Base-by-base conservation (phyloP, 2,888 invertebrate species). In the Pasiphila rectangulata region DNA sequence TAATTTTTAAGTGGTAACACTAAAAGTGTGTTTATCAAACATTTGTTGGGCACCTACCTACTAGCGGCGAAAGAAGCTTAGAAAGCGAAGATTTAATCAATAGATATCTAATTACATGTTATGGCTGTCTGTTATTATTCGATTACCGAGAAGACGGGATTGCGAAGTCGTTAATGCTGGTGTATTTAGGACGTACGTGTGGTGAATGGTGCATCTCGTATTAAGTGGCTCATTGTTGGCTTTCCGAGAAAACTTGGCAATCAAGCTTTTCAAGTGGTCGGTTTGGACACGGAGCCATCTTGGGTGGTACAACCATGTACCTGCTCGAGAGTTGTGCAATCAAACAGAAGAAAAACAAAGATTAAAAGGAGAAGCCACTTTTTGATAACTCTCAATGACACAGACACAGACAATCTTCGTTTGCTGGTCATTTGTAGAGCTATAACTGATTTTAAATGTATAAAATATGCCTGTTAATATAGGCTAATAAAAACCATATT, bases 71-170 rank as follows among this genome's bases (percentile, higher is more conserved):
- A 21, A 13, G 15, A 50, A 41, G 50, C 42, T 50, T 30, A 20
- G 30, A 35, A 42, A 47, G 42, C 13, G 10, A 5, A 36, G 53
- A 49, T 53, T 40, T 27, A 36, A 49, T 53, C 48, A 43, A 43
- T 36, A 43, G 36, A 49, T 48, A 46, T 39, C 2, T 41, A 41
- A 42, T 35, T 34, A 41, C 38, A 38, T 27, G 45, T 42, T 36
- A 39, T 15, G 42, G 38, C 38, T 42, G 47, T 42, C 45, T 20
- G 45, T 36, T 37, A 15, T 10, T 21, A 38, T 46, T 42, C 15
- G 32, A 35, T 34, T 25, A 17, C n/a, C 9, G 19, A 13, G 38
- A n/a, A 27, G 37, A 13, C 12, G 25, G 12, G 5, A 25, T n/a
- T n/a, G 10, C n/a, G 12, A 25, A 10, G 10, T 25, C 24, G 24